These are phyloP conservation scores for Ptilorrhoa leucosticta DNA, from an alignment of 2,113 vertebrate genomes.

Conservation along the genomic window DNA sequence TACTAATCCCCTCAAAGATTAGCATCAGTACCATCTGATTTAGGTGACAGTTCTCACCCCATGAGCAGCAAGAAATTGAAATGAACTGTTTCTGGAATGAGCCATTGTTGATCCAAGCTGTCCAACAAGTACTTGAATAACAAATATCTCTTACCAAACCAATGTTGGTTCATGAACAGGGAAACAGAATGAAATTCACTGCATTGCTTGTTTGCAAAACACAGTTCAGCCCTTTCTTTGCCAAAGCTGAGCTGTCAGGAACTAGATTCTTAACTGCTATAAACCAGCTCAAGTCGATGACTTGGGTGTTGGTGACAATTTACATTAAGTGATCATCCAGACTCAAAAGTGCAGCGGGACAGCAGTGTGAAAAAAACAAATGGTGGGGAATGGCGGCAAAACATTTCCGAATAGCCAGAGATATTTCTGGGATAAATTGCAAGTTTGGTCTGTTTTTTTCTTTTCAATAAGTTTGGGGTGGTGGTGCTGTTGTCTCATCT, in stretches of 20 bases:
- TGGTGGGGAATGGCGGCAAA: not conserved
- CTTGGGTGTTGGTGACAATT: not conserved
- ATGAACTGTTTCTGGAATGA: conserved; percentile 58
- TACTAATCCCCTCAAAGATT: conserved; percentile 40
- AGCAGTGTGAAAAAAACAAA: not conserved
- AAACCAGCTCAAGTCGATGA: not conserved
- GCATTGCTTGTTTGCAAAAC: conserved; percentile 51
- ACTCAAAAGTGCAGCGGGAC: not conserved
- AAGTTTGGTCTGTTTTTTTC: not conserved
- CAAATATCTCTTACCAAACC: conserved; percentile 58
- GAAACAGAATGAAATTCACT: conserved; percentile 44
- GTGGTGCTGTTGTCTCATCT: not conserved
- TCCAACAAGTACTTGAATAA: conserved; percentile 59
- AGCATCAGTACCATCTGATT: conserved; percentile 54
- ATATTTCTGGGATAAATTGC: not conserved
- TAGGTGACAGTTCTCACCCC: conserved; percentile 57
- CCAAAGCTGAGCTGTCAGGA: not conserved
- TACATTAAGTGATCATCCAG: not conserved
- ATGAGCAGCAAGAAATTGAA: conserved; percentile 49
- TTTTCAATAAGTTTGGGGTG: not conserved
- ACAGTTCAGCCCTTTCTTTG: conserved; percentile 25
- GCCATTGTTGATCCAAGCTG: conserved; percentile 53
- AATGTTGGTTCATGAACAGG: conserved; percentile 41
- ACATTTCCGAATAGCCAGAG: not conserved
- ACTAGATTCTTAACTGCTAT: not conserved